Evolutionary conservation across 2,888 invertebrate genomes (phyloP).

Genomic region (Smittia sp.): DNA sequence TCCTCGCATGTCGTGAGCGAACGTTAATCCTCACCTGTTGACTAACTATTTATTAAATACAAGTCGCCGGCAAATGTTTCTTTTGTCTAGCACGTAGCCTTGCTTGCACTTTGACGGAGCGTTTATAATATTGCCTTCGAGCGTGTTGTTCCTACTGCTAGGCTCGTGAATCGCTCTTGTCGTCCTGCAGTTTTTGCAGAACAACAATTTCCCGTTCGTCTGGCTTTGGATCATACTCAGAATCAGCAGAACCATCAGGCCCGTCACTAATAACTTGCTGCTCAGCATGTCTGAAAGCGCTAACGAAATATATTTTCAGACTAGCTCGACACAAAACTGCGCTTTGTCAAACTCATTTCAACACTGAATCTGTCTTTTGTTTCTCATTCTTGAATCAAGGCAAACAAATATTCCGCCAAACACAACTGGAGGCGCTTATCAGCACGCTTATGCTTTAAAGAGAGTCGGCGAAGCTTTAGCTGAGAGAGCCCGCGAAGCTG

Average conservation of each 20-base stretch:
- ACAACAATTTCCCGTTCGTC: slow-evolving; percentile 11
- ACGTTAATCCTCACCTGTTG: slow-evolving; percentile 32
- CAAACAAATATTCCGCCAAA: no score
- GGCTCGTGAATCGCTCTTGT: neutral
- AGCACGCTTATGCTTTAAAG: no score
- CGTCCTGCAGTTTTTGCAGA: slow-evolving; percentile 20
- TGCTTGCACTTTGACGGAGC: slow-evolving; percentile 28
- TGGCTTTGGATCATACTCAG: neutral
- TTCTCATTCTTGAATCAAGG: no score
- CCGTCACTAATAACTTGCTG: slow-evolving; percentile 22
- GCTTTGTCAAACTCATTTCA: no score
- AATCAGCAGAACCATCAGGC: neutral
- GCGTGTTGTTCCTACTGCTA: neutral
- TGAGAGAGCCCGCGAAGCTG: no score
- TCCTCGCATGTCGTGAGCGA: neutral
- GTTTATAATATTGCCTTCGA: neutral
- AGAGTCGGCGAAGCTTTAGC: no score
- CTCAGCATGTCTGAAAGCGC: neutral
- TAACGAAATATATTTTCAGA: neutral
- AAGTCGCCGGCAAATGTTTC: slow-evolving; percentile 12
- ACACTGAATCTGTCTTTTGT: no score
- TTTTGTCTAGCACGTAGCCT: neutral
- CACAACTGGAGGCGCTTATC: no score
- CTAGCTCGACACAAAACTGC: no score
- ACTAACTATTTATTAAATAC: slow-evolving; percentile 22